Base-by-base conservation (phyloP, 2,888 invertebrate genomes). In the Laspeyria flexula region DNA sequence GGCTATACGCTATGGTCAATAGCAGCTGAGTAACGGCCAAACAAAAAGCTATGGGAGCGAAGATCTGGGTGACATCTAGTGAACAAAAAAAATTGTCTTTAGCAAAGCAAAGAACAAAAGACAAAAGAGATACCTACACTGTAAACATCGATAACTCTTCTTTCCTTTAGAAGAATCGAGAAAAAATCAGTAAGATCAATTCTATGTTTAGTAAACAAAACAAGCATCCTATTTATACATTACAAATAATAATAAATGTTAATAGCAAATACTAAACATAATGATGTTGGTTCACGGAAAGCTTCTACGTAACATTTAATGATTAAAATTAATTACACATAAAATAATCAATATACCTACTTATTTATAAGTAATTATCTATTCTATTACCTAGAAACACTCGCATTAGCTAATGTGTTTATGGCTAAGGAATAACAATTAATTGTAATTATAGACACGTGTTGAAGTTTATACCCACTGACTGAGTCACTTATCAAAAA, bases 281-380 rank as follows among this genome's bases (percentile, higher is more conserved):
- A 38, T 44, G 2, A 10, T 33, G 25, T 34, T 15, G 12, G 12
- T 13, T 21, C 13, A 29, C 12, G 27, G 12, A 35, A 27, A 9
- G 25, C 6, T 25, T 6, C 16, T 16, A 6, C 21, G n/a, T 18
- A 46, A 40, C 18, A 33, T 27, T 33, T 12, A 30, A 39, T 25
- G 33, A 46, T 40, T 46, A 33, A 46, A 27, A 27, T 4, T 30
- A 33, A 35, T 43, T 23, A 29, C 46, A 23, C 29, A 37, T 25
- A 25, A 16, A 40, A 33, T 40, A 33, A 18, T 7, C 25, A 1
- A 25, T 25, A 25, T 7, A 7, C 4, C 25, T 25, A 7, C 21
- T 25, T 25, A 25, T 25, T 25, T 7, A 1, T 16, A 25, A 38
- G 12, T 35, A 41, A n/a, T 33, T 13, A 21, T n/a, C 10, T 13